Evolutionary conservation across 1,140 invertebrate genomes (phyloP).

Genomic region (Leptopilina clavipes): DNA sequence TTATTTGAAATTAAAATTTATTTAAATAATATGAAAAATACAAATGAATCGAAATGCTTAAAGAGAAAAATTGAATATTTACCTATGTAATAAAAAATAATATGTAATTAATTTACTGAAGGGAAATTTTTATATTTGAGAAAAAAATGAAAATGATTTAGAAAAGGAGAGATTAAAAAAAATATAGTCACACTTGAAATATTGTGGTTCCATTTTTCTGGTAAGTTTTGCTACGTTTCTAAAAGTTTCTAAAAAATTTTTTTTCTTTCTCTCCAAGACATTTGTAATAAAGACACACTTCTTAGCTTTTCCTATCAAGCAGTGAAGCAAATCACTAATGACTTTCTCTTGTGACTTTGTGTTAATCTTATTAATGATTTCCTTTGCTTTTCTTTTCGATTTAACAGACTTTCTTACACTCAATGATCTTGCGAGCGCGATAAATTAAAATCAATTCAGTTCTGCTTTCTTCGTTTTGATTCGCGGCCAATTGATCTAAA

Average conservation of each 20-base stretch:
- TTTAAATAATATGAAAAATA: no score
- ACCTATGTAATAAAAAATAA: no score
- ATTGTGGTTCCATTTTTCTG: neutral
- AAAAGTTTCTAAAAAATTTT: neutral
- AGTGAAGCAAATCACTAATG: constrained; percentile 40
- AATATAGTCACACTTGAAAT: neutral
- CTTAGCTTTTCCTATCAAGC: constrained; percentile 22
- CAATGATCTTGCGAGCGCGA: constrained; percentile 47
- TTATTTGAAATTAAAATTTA: no score
- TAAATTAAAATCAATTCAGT: constrained; percentile 42
- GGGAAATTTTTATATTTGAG: no score
- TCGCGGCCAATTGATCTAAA: neutral
- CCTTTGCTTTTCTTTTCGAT: constrained; percentile 30
- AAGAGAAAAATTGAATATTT: no score
- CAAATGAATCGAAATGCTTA: no score
- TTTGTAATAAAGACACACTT: constrained; percentile 26
- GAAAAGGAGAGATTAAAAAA: neutral
- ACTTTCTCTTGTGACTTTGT: constrained; percentile 45
- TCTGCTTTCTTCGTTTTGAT: constrained; percentile 11
- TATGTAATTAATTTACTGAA: no score
- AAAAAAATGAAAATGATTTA: no score
- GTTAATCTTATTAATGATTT: constrained; percentile 28
- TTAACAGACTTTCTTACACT: constrained; percentile 44
- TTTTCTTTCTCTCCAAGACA: neutral
- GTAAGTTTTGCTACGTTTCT: constrained; percentile 1